Evolutionary conservation across 2,888 invertebrate species (phyloP).

Genomic region (Drepanosiphum platanoidis): DNA sequence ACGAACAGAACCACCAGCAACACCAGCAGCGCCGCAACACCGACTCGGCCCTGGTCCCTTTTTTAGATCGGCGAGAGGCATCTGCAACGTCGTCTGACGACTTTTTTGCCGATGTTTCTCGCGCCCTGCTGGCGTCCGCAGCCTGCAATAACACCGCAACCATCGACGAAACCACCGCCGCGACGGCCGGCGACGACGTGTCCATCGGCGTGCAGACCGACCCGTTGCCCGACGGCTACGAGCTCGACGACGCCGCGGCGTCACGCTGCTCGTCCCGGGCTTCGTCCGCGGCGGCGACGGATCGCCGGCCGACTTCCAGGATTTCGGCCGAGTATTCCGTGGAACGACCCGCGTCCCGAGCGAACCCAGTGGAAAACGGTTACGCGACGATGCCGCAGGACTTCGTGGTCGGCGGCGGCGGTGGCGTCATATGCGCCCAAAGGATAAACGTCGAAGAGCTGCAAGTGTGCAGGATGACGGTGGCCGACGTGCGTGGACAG

Average conservation of each 20-base stretch:
- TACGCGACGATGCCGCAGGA: constrained; percentile 2
- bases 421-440: constrained; percentile 68
- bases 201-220: constrained; percentile 87
- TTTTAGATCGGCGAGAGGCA: constrained; percentile 52
- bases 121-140: constrained; percentile 19
- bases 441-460: constrained; percentile 79
- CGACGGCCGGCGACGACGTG: constrained; percentile 71
- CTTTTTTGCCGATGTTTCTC: constrained; percentile 54
- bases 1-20: background rate
- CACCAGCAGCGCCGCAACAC: constrained; percentile 40
- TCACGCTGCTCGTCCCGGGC: constrained; percentile 6
- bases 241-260: constrained; percentile 5
- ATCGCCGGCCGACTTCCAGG: constrained; percentile 19
- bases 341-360: constrained; percentile 37
- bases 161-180: too few relatives aligned
- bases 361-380: background rate
- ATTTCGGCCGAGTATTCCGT: constrained; percentile 26
- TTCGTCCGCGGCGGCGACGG: background rate
- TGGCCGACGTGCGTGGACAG: constrained; percentile 81
- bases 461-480: constrained; percentile 81
- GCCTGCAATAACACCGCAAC: background rate
- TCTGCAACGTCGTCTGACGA: constrained; percentile 50
- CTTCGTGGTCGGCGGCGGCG: constrained; percentile 6
- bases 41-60: constrained; percentile 47
- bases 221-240: constrained; percentile 75